Conservation (phyloP, 2,888 invertebrate species). For the Epistrophe grossulariae region DNA sequence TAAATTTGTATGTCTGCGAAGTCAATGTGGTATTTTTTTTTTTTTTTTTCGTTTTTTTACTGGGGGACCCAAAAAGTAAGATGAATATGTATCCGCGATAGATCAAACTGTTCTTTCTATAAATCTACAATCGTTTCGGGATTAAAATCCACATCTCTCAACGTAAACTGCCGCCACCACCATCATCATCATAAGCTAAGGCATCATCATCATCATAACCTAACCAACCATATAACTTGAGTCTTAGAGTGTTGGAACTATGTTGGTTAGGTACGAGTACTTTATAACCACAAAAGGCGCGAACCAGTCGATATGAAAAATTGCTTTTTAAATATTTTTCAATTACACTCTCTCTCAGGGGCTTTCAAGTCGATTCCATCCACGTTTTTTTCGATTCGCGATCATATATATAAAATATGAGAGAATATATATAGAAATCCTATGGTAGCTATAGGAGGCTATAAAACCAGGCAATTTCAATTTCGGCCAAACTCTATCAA, state of each 20-base stretch:
- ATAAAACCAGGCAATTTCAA: slow-evolving; percentile 51
- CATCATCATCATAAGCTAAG: background rate
- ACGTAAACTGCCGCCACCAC: slow-evolving; percentile 37
- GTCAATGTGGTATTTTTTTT: slow-evolving; percentile 7
- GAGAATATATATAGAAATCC: background rate
- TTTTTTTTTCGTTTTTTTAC: slow-evolving; percentile 1
- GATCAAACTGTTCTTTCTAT: slow-evolving; percentile 73
- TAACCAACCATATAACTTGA: background rate
- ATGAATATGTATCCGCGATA: slow-evolving; percentile 72
- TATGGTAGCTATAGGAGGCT: slow-evolving; percentile 19
- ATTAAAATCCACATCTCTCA: slow-evolving; percentile 69
- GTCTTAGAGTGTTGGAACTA: background rate
- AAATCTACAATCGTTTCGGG: slow-evolving; percentile 74
- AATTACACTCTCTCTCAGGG: slow-evolving; percentile 68
- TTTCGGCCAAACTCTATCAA: slow-evolving; percentile 68
- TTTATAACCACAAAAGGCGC: slow-evolving; percentile 70
- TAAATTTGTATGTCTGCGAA: background rate
- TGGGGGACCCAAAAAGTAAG: slow-evolving; percentile 61
- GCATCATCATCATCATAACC: slow-evolving; percentile 13
- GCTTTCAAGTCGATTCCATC: slow-evolving; percentile 33
- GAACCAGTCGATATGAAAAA: slow-evolving; percentile 73
- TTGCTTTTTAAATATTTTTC: slow-evolving; percentile 76
- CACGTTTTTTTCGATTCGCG: background rate
- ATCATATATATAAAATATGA: background rate
- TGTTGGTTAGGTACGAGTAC: background rate